These are phyloP conservation scores for Panurus biarmicus DNA, from an alignment of 2,113 vertebrate genomes.

Conservation along the genomic window DNA sequence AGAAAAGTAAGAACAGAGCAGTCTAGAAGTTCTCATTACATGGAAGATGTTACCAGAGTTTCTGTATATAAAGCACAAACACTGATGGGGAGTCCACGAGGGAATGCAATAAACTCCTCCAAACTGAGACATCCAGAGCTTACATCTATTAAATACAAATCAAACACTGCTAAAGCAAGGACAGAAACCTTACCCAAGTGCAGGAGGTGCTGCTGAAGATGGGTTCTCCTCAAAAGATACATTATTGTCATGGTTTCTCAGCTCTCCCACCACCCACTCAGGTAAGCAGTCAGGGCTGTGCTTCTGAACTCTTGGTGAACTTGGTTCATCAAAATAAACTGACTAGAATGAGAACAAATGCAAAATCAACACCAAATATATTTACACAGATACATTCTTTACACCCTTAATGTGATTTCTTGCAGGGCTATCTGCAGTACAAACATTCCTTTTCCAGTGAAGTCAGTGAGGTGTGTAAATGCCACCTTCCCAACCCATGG, in stretches of 20 bases:
- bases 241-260: conserved; percentile 37
- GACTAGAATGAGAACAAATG: conserved; percentile 71
- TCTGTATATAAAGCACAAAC: neutral
- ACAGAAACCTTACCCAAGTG: conserved; percentile 47
- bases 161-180: neutral
- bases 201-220: neutral
- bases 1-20: neutral
- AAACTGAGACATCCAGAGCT: neutral
- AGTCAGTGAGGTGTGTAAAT: neutral
- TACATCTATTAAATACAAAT: neutral
- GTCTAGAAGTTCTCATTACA: neutral
- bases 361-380: neutral
- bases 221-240: conserved; percentile 42
- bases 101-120: neutral
- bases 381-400: neutral
- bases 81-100: neutral
- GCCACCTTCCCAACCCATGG: neutral
- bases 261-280: conserved; percentile 80
- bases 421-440: neutral
- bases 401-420: neutral
- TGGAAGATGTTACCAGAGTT: neutral
- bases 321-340: conserved; percentile 87
- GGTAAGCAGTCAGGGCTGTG: conserved; percentile 62
- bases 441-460: neutral
- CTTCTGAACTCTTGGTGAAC: conserved; percentile 26